Evolutionary conservation across 1,140 invertebrate genomes (phyloP), one percentile per base, ranked within the genome.

Genomic region (Aphaenogaster rudis): DNA sequence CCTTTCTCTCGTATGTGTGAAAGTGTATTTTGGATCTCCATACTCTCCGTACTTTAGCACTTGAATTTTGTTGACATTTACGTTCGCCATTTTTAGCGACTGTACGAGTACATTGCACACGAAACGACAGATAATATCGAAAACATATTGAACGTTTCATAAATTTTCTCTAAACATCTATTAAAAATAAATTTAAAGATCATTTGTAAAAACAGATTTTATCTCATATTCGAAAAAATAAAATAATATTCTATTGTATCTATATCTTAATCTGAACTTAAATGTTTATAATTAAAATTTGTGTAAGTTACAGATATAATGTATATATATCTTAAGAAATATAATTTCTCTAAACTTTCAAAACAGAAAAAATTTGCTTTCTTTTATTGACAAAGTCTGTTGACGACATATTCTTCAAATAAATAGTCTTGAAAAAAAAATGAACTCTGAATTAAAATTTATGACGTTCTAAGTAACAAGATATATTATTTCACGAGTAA

Each of bases 51-150:
- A 36, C 28, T 50, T 48, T 45, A 50, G 4, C 13, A 13, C 4
- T 15, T 45, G 33, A 48, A 76, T 74, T 63, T 61, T 61, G 42
- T 84, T 84, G 80, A 84, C 69, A 74, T 74, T 84, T 76, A 17
- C 15, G 33, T 45, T 48, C 28, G 39, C n/a, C 17, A 76, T 74
- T 84, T 84, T 71, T 69, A 45, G 42, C 59, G 39, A 45, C 48
- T 28, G 36, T 54, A 61, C 39, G 6, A 81, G 39, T 57, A 36
- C n/a, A 42, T 69, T 42, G n/a, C 8, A 13, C 39, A 71, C 28
- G 3, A 81, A 81, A 57, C 21, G 9, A 21, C 9, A 13, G n/a
- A 54, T 69, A 50, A 48, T 48, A 45, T 69, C 2, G 13, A 48
- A 69, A 59, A 66, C 9, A 28, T 61, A 33, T 48, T 48, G 8